A percentile compares a stretch with the other conserved stretches of the same genome.
Conservation (phyloP, 2,113 vertebrate genomes). For the Lycaon pictus region DNA sequence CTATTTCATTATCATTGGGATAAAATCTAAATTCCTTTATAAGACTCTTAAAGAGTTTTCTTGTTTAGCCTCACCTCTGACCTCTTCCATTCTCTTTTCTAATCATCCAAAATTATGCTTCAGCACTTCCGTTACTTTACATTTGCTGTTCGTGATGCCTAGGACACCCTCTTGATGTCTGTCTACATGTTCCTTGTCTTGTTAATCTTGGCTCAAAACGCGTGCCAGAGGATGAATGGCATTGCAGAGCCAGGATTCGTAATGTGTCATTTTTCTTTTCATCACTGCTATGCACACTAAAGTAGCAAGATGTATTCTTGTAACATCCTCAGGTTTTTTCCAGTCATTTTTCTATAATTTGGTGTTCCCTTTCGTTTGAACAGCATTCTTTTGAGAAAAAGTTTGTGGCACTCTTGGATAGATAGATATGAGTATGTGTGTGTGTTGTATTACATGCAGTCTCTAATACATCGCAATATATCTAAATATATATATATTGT, state of each 20-base stretch:
- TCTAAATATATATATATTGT: not conserved
- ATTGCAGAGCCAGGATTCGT: not conserved
- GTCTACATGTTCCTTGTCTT: not conserved
- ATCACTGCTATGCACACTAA: not conserved
- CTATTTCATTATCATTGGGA: not conserved
- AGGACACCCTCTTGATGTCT: not conserved
- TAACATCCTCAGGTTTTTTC: not conserved
- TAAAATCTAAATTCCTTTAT: conserved; percentile 10
- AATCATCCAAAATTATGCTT: not conserved
- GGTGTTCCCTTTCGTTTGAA: not conserved
- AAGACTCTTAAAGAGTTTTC: not conserved
- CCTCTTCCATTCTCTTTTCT: not conserved
- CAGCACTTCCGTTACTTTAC: not conserved
- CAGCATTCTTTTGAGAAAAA: not conserved
- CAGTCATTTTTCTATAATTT: not conserved
- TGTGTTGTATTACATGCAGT: not conserved
- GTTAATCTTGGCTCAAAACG: not conserved
- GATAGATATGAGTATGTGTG: not conserved
- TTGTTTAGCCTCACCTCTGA: not conserved
- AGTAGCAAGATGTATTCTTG: not conserved
- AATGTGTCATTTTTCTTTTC: not conserved
- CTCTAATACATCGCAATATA: not conserved
- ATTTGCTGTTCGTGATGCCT: not conserved
- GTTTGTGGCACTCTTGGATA: not conserved
- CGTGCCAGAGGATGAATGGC: not conserved